A percentile compares a stretch with the other conserved stretches of the same genome.
Conservation (phyloP, 2,888 invertebrate genomes). For the Nysson spinosus region DNA sequence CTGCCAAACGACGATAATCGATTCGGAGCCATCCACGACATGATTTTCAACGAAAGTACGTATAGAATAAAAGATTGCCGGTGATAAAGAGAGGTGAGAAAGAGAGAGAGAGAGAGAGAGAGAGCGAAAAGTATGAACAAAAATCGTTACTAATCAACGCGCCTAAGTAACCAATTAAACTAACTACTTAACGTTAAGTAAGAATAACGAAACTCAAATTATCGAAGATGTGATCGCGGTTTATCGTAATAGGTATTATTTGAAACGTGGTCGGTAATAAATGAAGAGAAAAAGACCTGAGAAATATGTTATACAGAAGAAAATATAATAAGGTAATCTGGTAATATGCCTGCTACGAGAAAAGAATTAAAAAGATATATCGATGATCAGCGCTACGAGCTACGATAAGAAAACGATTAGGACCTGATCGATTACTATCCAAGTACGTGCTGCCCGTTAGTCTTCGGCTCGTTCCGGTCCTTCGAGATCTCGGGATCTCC, state of each 20-base stretch:
- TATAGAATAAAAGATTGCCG: constrained; percentile 19
- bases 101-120: background rate
- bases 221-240: background rate
- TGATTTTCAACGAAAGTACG: constrained; percentile 53
- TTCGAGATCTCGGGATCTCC: too few species aligned
- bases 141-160: constrained; percentile 63
- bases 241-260: background rate
- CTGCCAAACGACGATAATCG: constrained; percentile 52
- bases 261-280: too few species aligned
- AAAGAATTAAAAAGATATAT: too few species aligned
- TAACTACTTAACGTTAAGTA: constrained; percentile 59
- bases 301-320: too few species aligned
- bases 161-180: constrained; percentile 69
- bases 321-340: too few species aligned
- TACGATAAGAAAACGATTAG: constrained; percentile 9
- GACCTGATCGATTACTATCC: constrained; percentile 53
- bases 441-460: constrained; percentile 47
- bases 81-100: background rate
- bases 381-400: constrained; percentile 8
- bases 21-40: constrained; percentile 70
- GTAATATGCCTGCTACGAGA: too few species aligned
- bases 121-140: constrained; percentile 5
- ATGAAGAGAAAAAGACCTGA: too few species aligned
- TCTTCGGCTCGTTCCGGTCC: constrained; percentile 11
- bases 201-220: constrained; percentile 35